Percentiles rank a stretch among this genome's conserved stretches.
Conservation (phyloP, 2,888 invertebrate genomes). For the Patella depressa region DNA sequence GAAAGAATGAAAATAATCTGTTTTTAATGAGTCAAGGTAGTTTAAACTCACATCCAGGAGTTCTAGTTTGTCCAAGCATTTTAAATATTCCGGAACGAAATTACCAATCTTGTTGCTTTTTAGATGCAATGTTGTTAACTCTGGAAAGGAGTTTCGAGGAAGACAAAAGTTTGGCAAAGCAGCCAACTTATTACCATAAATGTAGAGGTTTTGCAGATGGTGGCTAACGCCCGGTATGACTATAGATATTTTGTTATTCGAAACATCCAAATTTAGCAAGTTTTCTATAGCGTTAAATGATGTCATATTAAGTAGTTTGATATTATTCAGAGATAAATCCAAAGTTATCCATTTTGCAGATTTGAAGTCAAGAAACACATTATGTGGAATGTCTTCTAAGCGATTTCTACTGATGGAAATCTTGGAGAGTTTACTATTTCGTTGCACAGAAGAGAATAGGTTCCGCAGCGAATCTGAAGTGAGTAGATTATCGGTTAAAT, state of each 20-base stretch:
- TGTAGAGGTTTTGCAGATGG: background rate
- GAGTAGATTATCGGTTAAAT: background rate
- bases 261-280: background rate
- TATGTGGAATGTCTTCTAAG: too few species aligned
- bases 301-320: background rate
- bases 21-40: background rate
- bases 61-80: background rate
- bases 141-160: background rate
- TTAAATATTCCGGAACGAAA: background rate
- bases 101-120: background rate
- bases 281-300: background rate
- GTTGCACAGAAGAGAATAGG: too few species aligned
- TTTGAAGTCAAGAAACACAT: background rate
- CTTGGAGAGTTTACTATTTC: too few species aligned
- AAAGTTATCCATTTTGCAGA: background rate
- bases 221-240: background rate
- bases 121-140: background rate
- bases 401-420: too few species aligned
- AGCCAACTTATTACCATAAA: background rate
- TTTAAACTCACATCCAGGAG: background rate
- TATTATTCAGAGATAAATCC: background rate
- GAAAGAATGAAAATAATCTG: background rate
- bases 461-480: too few species aligned
- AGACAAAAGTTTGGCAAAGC: background rate
- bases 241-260: background rate